Percentiles rank a stretch among this genome's conserved stretches.
Conservation (phyloP, 2,888 invertebrate genomes). For the Loripinus fragilis region DNA sequence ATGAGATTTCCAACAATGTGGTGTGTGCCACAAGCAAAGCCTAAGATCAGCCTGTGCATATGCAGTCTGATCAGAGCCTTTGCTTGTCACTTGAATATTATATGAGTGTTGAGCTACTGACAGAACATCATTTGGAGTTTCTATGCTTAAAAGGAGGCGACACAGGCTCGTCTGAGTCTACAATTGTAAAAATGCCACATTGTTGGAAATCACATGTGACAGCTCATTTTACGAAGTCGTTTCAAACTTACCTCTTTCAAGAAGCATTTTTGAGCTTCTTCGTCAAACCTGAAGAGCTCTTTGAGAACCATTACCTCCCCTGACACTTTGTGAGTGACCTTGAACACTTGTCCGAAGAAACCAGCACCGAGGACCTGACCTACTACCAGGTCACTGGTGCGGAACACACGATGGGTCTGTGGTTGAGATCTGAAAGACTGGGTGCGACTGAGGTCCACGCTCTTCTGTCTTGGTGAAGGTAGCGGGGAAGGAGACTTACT, state of each 20-base stretch:
- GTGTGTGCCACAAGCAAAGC: too few relatives aligned
- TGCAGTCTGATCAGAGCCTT: too few relatives aligned
- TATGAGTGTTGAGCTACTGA: too few relatives aligned
- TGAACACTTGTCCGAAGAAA: slow-evolving; percentile 93
- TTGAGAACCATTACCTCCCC: slow-evolving; percentile 98
- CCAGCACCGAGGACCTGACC: slow-evolving; percentile 87
- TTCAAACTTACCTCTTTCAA: slow-evolving; percentile 97
- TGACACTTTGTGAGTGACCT: slow-evolving; percentile 94
- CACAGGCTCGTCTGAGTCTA: too few relatives aligned
- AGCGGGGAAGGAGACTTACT: slow-evolving; percentile 80
- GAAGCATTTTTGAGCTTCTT: slow-evolving; percentile 96
- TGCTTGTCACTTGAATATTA: too few relatives aligned
- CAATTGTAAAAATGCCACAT: too few relatives aligned
- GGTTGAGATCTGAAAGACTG: slow-evolving; percentile 93
- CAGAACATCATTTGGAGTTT: too few relatives aligned
- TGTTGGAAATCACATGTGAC: too few relatives aligned
- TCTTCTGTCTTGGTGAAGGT: slow-evolving; percentile 72
- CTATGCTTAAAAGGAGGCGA: too few relatives aligned
- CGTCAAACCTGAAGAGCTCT: slow-evolving; percentile 95
- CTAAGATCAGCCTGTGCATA: too few relatives aligned
- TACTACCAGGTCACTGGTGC: slow-evolving; percentile 93
- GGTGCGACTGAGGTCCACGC: slow-evolving; percentile 88
- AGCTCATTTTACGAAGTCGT: too few relatives aligned
- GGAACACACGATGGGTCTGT: slow-evolving; percentile 90
- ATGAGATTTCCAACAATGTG: too few relatives aligned